Evolutionary conservation across 2,888 invertebrate genomes (phyloP).

Genomic region (Orthonychiurus folsomi): DNA sequence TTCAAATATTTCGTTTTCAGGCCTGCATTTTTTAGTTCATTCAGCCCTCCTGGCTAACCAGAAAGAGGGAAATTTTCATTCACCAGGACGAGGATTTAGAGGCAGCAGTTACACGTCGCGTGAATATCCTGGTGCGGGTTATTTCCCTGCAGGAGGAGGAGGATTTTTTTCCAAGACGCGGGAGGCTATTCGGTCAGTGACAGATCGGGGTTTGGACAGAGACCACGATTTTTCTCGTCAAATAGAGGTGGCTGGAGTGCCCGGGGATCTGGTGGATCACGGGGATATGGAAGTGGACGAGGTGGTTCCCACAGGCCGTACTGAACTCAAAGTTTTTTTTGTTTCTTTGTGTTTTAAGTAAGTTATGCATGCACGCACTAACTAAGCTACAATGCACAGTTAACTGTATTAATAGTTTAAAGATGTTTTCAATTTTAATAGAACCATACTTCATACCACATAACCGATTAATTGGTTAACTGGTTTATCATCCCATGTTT

Average conservation of each 20-base stretch:
- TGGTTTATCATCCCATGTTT: too few relatives aligned
- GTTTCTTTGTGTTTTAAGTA: too few relatives aligned
- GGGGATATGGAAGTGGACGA: background rate
- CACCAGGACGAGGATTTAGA: background rate
- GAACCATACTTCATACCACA: too few relatives aligned
- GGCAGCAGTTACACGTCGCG: background rate
- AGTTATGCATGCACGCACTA: too few relatives aligned
- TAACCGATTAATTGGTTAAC: too few relatives aligned
- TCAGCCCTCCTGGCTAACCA: too few relatives aligned
- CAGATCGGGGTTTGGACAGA: constrained; percentile 8
- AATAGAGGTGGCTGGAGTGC: constrained; percentile 22
- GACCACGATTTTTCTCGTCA: constrained; percentile 15
- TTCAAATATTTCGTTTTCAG: too few relatives aligned
- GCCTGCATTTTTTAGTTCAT: too few relatives aligned
- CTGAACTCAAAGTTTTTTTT: too few relatives aligned
- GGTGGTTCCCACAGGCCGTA: background rate
- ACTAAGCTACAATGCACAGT: too few relatives aligned
- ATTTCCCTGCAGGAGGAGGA: background rate
- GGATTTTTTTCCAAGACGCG: background rate
- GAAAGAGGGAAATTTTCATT: background rate
- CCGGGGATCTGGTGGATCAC: constrained; percentile 4
- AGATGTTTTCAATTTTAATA: too few relatives aligned
- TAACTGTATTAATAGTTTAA: too few relatives aligned
- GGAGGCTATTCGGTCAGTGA: constrained; percentile 11
- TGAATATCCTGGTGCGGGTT: background rate